These are phyloP conservation scores for Eristalinus sepulchralis DNA, from an alignment of 2,888 invertebrate species.

Conservation along the genomic window DNA sequence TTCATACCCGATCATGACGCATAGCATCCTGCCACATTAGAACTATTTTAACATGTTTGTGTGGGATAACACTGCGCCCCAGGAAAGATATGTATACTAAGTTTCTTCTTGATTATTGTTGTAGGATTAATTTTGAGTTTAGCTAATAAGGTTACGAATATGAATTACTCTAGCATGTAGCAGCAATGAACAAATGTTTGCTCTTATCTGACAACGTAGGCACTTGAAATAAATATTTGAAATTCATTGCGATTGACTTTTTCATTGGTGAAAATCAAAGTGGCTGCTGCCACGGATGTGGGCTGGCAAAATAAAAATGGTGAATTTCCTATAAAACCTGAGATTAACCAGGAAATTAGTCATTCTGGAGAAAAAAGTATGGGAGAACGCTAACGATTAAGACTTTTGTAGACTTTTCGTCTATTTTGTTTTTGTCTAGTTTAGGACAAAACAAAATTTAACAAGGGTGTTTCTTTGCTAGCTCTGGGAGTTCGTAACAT, in stretches of 20 bases:
- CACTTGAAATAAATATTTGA: background rate
- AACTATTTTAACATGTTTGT: background rate
- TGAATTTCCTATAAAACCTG: too few relatives aligned
- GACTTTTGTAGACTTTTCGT: too few relatives aligned
- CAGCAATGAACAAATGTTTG: background rate
- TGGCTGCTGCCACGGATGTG: too few relatives aligned
- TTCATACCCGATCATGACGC: slow-evolving; percentile 86
- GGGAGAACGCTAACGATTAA: too few relatives aligned
- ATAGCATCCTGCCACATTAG: slow-evolving; percentile 80
- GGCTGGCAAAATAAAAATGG: too few relatives aligned
- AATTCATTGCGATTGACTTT: background rate
- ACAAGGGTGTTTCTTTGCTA: too few relatives aligned
- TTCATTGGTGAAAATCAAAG: too few relatives aligned
- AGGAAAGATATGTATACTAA: background rate
- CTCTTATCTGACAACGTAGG: background rate
- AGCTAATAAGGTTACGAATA: background rate
- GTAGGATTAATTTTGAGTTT: background rate
- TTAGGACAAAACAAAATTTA: too few relatives aligned
- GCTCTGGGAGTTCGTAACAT: too few relatives aligned
- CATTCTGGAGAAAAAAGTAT: too few relatives aligned
- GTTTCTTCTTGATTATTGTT: background rate
- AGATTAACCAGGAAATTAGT: too few relatives aligned
- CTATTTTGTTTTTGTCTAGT: too few relatives aligned
- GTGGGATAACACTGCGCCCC: background rate
- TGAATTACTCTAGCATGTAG: background rate